These are phyloP conservation scores for Cenopis cana DNA, from an alignment of 2,888 invertebrate genomes.

Conservation along the genomic window DNA sequence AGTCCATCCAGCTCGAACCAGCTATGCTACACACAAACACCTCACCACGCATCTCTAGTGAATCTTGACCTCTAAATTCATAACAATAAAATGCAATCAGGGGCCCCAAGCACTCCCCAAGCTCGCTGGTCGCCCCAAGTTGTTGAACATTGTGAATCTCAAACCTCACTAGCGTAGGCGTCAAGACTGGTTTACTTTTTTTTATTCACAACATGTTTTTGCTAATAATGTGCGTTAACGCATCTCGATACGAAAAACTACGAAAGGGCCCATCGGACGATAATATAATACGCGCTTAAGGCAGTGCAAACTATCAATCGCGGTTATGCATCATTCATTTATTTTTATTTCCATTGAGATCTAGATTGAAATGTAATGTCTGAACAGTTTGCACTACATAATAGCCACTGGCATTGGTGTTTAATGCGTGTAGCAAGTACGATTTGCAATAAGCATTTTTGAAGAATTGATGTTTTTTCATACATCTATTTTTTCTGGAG, in stretches of 20 bases:
- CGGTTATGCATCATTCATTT: constrained; percentile 22
- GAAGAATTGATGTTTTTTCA: constrained; percentile 1
- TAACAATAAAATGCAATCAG: background rate
- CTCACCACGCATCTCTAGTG: background rate
- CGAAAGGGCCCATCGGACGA: background rate
- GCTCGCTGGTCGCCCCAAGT: background rate
- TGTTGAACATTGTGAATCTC: background rate
- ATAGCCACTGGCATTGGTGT: background rate
- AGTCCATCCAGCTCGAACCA: constrained; percentile 55
- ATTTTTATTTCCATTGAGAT: constrained; percentile 26
- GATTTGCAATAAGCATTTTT: constrained; percentile 7
- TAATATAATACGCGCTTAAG: background rate
- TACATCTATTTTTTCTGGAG: background rate
- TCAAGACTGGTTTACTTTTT: constrained; percentile 39
- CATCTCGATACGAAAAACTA: background rate
- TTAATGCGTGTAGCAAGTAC: constrained; percentile 2
- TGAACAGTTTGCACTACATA: constrained; percentile 7
- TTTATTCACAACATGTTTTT: constrained; percentile 26
- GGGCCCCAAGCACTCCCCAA: background rate
- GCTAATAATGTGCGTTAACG: constrained; percentile 32
- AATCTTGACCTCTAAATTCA: background rate
- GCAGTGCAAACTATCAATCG: background rate
- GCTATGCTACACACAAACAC: background rate
- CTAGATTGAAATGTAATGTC: constrained; percentile 41
- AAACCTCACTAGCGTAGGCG: constrained; percentile 57